These are phyloP conservation scores for Ochropleura leucogaster DNA, from an alignment of 2,888 invertebrate species.

Conservation along the genomic window DNA sequence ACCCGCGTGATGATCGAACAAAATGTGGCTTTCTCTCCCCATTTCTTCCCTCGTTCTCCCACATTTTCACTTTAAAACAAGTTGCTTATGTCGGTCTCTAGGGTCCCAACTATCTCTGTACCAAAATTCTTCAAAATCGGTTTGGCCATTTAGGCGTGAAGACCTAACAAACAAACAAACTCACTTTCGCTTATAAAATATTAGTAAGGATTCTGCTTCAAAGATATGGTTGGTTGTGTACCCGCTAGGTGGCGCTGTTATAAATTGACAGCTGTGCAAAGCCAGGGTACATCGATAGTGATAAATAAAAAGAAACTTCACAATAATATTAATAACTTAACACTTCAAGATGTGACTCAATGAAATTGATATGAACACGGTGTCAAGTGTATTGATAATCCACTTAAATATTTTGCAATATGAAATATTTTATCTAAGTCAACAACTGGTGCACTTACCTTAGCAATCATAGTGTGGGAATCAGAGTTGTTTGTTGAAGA, in stretches of 20 bases:
- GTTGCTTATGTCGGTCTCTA: too few relatives aligned
- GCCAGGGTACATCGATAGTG: neutral
- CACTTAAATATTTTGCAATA: conserved; percentile 77
- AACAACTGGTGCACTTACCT: conserved; percentile 65
- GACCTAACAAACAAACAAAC: too few relatives aligned
- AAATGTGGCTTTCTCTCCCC: too few relatives aligned
- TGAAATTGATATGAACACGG: conserved; percentile 59
- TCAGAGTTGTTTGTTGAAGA: conserved; percentile 53
- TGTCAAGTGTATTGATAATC: conserved; percentile 77
- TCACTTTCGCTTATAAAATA: too few relatives aligned
- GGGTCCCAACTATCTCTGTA: too few relatives aligned
- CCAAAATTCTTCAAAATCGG: too few relatives aligned
- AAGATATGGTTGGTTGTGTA: too few relatives aligned
- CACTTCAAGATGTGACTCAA: conserved; percentile 67
- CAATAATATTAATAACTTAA: conserved; percentile 61
- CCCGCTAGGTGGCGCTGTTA: neutral
- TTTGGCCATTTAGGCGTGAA: too few relatives aligned
- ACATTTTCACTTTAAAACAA: too few relatives aligned
- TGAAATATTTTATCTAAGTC: conserved; percentile 68
- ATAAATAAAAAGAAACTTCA: conserved; percentile 42
- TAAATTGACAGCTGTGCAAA: neutral
- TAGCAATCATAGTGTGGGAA: conserved; percentile 68
- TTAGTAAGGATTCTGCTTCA: too few relatives aligned
- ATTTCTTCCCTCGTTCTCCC: too few relatives aligned
- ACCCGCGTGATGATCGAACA: too few relatives aligned